These are phyloP conservation scores for Diarsia mendica DNA, from an alignment of 2,888 invertebrate species.

Conservation along the genomic window DNA sequence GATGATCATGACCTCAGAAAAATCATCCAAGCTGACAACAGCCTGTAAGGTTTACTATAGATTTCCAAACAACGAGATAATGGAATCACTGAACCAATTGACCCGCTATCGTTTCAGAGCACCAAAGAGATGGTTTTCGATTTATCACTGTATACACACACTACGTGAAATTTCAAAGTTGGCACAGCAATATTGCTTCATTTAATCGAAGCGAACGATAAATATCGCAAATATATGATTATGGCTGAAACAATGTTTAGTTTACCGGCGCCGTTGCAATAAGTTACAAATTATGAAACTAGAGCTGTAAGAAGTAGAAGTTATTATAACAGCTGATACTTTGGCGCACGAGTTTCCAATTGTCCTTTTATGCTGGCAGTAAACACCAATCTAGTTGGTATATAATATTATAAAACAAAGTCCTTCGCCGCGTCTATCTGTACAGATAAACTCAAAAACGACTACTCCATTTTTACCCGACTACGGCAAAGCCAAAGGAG, in stretches of 20 bases:
- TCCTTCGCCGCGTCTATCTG: no score
- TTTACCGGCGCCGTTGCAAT: slow-evolving; percentile 2
- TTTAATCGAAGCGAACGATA: slow-evolving; percentile 20
- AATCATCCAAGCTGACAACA: background rate
- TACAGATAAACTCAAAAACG: no score
- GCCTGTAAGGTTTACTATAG: background rate
- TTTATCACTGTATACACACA: slow-evolving; percentile 8
- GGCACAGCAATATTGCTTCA: slow-evolving; percentile 16
- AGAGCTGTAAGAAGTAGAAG: background rate
- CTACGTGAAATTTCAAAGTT: slow-evolving; percentile 9
- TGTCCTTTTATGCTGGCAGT: background rate
- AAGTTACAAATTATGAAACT: slow-evolving; percentile 17
- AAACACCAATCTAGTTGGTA: background rate
- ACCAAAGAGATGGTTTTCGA: slow-evolving; percentile 4
- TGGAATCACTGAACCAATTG: slow-evolving; percentile 5
- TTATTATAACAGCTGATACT: background rate
- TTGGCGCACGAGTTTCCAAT: background rate
- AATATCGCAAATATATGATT: slow-evolving; percentile 28
- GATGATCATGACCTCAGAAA: background rate
- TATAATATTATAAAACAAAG: no score
- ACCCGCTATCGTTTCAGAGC: background rate
- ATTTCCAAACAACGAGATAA: background rate
- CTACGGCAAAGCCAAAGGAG: no score
- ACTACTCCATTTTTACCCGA: no score
- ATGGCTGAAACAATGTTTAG: slow-evolving; percentile 3